A percentile compares a stretch with the other conserved stretches of the same genome.
phyloP scores from a whole-genome alignment of 2,888 invertebrate species.

The Nemapogon koenigi region DNA sequence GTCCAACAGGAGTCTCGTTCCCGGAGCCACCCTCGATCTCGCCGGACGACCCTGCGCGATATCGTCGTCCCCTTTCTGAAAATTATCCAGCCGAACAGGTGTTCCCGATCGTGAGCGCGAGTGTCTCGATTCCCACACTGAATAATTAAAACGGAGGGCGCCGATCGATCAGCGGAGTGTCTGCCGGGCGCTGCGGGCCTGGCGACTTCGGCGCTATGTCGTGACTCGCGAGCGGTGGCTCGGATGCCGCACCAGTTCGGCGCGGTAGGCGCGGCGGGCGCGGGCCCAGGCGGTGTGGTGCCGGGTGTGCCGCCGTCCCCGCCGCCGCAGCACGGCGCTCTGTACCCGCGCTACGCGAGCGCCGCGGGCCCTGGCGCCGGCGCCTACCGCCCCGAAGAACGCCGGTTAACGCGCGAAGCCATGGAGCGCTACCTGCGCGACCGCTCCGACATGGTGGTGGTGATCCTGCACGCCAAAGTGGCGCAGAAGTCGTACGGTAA shows the following conservation, averaged over 20 bases:
- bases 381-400: constrained; percentile 78
- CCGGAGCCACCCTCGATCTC: constrained; percentile 4
- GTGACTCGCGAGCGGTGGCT: constrained; percentile 16
- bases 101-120: constrained; percentile 77
- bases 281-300: constrained; percentile 76
- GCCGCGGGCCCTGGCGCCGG: constrained; percentile 64
- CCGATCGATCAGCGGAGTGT: too few relatives aligned
- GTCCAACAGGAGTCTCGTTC: constrained; percentile 1
- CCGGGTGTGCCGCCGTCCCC: constrained; percentile 73
- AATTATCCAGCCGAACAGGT: constrained; percentile 77
- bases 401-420: constrained; percentile 85
- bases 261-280: constrained; percentile 74
- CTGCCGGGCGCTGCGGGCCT: constrained; percentile 6
- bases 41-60: too few relatives aligned
- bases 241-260: constrained; percentile 32
- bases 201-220: constrained; percentile 24
- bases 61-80: constrained; percentile 76
- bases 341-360: constrained; percentile 70
- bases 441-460: constrained; percentile 93
- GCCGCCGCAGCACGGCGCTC: constrained; percentile 63
- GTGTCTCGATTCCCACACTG: constrained; percentile 57
- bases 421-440: constrained; percentile 97
- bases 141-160: too few relatives aligned
- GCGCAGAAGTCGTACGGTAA: constrained; percentile 99
- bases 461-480: constrained; percentile 98